phyloP scores from a whole-genome alignment of 2,797 vertebrate species.

The Helarctos malayanus region DNA sequence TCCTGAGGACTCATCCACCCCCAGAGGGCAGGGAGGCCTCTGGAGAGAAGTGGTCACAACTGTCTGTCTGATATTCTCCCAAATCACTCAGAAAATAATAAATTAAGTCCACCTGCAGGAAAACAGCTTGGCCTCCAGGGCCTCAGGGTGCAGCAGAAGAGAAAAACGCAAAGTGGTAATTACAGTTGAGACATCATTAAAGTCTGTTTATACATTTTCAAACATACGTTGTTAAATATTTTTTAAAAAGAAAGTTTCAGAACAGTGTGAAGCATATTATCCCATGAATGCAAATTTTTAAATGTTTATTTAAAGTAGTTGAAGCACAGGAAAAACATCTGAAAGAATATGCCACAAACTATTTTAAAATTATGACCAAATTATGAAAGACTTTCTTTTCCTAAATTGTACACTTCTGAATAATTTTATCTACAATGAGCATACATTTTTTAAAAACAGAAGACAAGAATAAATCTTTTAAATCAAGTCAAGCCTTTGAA shows the following conservation, averaged over 20 bases:
- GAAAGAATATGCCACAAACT: background rate
- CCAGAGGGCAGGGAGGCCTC: background rate
- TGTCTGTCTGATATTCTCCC: background rate
- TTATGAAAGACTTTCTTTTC: background rate
- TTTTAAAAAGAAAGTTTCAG: constrained; percentile 37
- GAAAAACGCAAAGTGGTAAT: background rate
- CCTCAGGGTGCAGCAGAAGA: background rate
- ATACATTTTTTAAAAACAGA: background rate
- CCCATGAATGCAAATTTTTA: background rate
- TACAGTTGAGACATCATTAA: background rate
- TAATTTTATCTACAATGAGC: background rate
- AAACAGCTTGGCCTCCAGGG: background rate
- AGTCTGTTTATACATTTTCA: constrained; percentile 50
- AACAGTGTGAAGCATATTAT: background rate
- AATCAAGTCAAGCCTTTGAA: background rate
- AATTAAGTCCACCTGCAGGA: background rate
- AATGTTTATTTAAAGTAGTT: background rate
- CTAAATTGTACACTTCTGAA: background rate
- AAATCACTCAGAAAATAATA: constrained; percentile 13
- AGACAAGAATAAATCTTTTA: background rate
- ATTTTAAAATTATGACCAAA: background rate
- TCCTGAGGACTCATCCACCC: background rate
- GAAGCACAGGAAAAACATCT: background rate
- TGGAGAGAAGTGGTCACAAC: background rate
- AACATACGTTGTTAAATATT: constrained; percentile 7